Percentiles rank a stretch among this genome's conserved stretches.
These are phyloP conservation scores for Phymorhynchus buccinoides DNA, from an alignment of 1,140 invertebrate genomes.

Conservation along the genomic window DNA sequence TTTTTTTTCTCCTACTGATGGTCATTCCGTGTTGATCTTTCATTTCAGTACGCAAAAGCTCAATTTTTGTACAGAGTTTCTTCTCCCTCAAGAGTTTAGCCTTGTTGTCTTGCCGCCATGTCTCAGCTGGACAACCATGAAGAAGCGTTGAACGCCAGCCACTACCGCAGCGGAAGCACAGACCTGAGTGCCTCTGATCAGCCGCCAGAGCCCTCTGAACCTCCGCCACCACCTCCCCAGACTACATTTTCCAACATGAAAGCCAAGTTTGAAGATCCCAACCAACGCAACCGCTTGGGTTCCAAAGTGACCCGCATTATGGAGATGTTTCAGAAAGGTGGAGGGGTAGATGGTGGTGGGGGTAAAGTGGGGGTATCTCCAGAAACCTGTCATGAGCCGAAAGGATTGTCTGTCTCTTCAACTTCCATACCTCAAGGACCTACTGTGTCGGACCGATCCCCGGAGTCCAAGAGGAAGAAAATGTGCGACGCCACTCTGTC, in stretches of 20 bases:
- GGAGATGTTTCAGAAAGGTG: slow-evolving; percentile 56
- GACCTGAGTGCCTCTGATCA: slow-evolving; percentile 30
- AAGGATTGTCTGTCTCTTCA: neutral
- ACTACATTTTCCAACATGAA: slow-evolving; percentile 34
- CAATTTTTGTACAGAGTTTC: neutral
- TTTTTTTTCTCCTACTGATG: neutral
- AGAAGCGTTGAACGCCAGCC: slow-evolving; percentile 55
- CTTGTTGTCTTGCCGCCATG: slow-evolving; percentile 12
- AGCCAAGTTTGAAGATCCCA: slow-evolving; percentile 44
- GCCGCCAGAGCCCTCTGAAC: slow-evolving; percentile 5
- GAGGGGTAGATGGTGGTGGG: slow-evolving; percentile 33
- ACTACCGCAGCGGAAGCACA: slow-evolving; percentile 54
- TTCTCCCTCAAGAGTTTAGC: neutral
- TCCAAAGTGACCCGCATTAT: slow-evolving; percentile 62
- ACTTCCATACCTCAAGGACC: neutral
- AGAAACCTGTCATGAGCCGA: neutral
- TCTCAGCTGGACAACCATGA: slow-evolving; percentile 46
- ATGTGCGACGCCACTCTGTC: slow-evolving; percentile 37
- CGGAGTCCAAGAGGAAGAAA: slow-evolving; percentile 55
- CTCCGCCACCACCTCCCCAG: slow-evolving; percentile 11
- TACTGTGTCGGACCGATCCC: slow-evolving; percentile 47
- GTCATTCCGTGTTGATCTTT: neutral
- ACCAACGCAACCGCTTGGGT: slow-evolving; percentile 43
- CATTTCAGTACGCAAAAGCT: neutral
- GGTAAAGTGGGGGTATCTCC: neutral